Evolutionary conservation across 2,888 invertebrate genomes (phyloP).

Genomic region (Nemapogon koenigi): DNA sequence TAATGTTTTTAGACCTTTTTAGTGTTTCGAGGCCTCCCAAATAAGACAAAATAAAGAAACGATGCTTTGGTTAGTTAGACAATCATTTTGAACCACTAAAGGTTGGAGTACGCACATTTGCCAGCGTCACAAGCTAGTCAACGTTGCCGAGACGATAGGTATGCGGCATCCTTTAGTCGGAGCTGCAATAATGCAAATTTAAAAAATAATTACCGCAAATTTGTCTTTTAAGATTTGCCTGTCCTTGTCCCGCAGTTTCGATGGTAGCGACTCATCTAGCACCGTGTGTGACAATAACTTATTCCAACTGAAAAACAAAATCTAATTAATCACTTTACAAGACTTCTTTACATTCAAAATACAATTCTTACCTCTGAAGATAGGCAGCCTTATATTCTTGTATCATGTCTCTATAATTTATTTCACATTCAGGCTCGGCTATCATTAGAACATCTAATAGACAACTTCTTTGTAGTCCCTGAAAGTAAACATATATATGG

Average conservation of each 20-base stretch:
- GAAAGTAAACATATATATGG: slow-evolving; percentile 10
- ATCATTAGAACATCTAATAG: slow-evolving; percentile 81
- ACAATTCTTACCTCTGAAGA: slow-evolving; percentile 70
- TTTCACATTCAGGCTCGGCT: slow-evolving; percentile 86
- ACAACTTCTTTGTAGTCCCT: slow-evolving; percentile 85
- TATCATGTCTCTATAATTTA: slow-evolving; percentile 86
- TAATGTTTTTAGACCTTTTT: too few species aligned
- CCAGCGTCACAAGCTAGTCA: too few species aligned
- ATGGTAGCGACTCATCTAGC: slow-evolving; percentile 68
- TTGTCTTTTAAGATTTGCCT: slow-evolving; percentile 86
- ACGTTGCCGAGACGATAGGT: too few species aligned
- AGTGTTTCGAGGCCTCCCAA: too few species aligned
- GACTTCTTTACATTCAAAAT: too few species aligned
- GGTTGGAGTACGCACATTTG: too few species aligned
- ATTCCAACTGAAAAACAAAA: slow-evolving; percentile 74
- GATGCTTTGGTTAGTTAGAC: too few species aligned
- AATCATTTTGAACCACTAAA: too few species aligned
- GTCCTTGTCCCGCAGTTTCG: slow-evolving; percentile 85
- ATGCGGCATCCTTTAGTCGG: too few species aligned
- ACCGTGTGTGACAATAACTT: slow-evolving; percentile 78
- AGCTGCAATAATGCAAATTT: too few species aligned
- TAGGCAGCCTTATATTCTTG: slow-evolving; percentile 82
- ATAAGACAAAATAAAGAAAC: too few species aligned
- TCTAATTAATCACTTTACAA: too few species aligned
- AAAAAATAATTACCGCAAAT: slow-evolving; percentile 79